Evolutionary conservation across 2,888 invertebrate genomes (phyloP).

Genomic region (Pandemis corylana): DNA sequence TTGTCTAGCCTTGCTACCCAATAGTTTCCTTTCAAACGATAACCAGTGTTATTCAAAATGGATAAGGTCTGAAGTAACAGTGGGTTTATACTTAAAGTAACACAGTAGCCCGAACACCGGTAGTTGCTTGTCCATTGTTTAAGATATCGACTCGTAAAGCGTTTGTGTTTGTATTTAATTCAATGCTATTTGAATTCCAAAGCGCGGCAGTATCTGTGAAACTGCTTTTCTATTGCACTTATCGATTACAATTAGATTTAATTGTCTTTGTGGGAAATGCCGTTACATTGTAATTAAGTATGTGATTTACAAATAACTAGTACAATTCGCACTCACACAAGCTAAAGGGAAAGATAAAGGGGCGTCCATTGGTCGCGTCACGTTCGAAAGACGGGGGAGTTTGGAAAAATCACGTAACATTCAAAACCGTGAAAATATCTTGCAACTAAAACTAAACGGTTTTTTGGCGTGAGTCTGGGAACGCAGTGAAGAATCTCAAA

Average conservation of each 20-base stretch:
- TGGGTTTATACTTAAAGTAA: neutral
- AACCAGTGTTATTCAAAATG: neutral
- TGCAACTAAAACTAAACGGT: too few species aligned
- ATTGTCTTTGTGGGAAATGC: too few species aligned
- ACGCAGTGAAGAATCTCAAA: too few species aligned
- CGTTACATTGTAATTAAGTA: neutral
- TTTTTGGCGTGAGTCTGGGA: too few species aligned
- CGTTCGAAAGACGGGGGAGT: too few species aligned
- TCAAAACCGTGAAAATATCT: too few species aligned
- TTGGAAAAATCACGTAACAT: too few species aligned
- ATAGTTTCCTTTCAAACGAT: neutral
- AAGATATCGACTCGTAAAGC: constrained; percentile 4
- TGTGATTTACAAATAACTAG: too few species aligned
- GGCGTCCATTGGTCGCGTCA: too few species aligned
- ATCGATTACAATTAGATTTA: neutral
- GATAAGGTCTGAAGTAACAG: neutral
- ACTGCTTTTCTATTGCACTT: neutral
- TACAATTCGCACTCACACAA: too few species aligned
- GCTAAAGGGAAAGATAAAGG: too few species aligned
- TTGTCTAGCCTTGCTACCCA: constrained; percentile 22
- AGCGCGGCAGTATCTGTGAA: neutral
- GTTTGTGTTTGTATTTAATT: constrained; percentile 15
- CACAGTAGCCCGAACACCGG: constrained; percentile 35
- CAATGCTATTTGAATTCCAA: constrained; percentile 21
- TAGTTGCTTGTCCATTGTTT: constrained; percentile 36